phyloP scores from a whole-genome alignment of 2,113 vertebrate species.

The Neoarius graeffei region DNA sequence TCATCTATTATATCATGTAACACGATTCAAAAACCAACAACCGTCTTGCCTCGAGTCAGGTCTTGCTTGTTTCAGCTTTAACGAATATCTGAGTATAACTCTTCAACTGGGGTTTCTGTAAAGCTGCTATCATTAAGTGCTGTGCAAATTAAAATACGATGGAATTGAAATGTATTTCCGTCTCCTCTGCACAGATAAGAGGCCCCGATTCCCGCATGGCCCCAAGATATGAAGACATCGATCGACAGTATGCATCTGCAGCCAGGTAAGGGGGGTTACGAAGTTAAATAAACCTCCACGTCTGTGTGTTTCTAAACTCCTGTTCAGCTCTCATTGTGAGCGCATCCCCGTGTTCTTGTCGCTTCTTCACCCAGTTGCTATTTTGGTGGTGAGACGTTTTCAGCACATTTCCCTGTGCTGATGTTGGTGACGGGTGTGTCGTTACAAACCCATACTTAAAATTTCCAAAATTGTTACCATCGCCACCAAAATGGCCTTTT shows the following conservation, averaged over 20 bases:
- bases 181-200: conserved; percentile 76
- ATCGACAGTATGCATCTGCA: conserved; percentile 78
- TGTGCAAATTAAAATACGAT: neutral
- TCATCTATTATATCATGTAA: neutral
- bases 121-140: neutral
- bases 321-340: neutral
- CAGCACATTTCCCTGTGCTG: neutral
- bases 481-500: neutral
- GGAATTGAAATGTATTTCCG: neutral
- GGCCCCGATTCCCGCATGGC: conserved; percentile 75
- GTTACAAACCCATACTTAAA: too few relatives aligned
- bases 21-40: neutral
- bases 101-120: neutral
- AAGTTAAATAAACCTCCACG: neutral
- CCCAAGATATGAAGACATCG: conserved; percentile 80
- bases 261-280: conserved; percentile 70
- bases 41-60: neutral
- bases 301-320: neutral
- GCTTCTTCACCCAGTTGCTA: neutral
- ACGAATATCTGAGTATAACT: neutral
- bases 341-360: neutral
- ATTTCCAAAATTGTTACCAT: neutral
- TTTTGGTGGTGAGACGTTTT: neutral
- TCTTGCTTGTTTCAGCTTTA: too few relatives aligned
- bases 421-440: neutral